Percentiles rank a stretch among this genome's conserved stretches.
These are phyloP conservation scores for Echiichthys vipera DNA, from an alignment of 2,797 vertebrate species.

Conservation along the genomic window DNA sequence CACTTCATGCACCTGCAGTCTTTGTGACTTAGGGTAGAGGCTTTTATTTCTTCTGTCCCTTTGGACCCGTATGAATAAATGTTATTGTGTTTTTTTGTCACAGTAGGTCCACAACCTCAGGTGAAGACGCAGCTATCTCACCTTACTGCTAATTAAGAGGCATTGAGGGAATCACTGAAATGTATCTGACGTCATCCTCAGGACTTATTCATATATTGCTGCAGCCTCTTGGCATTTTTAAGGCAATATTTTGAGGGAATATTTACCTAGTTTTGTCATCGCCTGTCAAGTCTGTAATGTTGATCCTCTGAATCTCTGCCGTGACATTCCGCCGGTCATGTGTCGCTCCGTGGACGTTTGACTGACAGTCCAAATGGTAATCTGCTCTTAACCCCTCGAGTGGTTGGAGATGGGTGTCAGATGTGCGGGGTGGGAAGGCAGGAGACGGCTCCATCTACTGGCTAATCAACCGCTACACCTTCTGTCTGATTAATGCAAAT, in stretches of 20 bases:
- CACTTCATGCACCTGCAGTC: not conserved
- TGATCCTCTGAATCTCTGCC: conserved; percentile 10
- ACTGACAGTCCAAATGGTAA: conserved; percentile 46
- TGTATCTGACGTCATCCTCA: not conserved
- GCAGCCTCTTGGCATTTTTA: not conserved
- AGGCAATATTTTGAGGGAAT: conserved; percentile 12
- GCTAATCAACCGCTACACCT: conserved; percentile 76
- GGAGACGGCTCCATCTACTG: conserved; percentile 85
- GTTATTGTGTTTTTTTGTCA: conserved; percentile 51
- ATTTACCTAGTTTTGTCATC: conserved; percentile 15
- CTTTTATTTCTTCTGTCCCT: not conserved
- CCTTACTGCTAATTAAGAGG: conserved; percentile 27
- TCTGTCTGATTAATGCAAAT: conserved; percentile 67
- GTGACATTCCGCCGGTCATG: conserved; percentile 3
- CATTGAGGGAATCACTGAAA: conserved; percentile 10
- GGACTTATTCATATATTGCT: conserved; percentile 8
- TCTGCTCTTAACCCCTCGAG: conserved; percentile 55
- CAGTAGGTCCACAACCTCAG: conserved; percentile 33
- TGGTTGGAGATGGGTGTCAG: conserved; percentile 34
- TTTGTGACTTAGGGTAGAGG: not conserved
- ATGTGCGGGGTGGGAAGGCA: conserved; percentile 36
- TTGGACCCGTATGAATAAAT: not conserved
- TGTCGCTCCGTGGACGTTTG: conserved; percentile 36
- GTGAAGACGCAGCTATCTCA: conserved; percentile 24
- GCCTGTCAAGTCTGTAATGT: conserved; percentile 8